phyloP scores from a whole-genome alignment of 2,113 vertebrate species.

The Chrysemys picta region DNA sequence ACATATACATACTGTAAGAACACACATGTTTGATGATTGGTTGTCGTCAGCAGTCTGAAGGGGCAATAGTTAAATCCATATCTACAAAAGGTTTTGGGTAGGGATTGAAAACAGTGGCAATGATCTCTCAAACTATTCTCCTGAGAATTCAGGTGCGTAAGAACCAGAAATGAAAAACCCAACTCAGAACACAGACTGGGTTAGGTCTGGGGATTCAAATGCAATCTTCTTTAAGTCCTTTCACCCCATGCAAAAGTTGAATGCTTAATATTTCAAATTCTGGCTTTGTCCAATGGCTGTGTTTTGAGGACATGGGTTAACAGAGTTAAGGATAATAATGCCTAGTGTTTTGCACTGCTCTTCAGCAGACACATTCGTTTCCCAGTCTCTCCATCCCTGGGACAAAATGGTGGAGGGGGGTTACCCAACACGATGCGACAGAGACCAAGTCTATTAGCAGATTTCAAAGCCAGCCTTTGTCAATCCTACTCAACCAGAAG shows the following conservation, averaged over 20 bases:
- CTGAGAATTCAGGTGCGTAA: background rate
- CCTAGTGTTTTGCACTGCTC: no score
- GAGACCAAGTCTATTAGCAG: background rate
- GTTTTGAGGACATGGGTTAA: background rate
- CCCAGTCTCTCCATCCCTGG: background rate
- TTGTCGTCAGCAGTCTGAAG: background rate
- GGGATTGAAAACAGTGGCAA: background rate
- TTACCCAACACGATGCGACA: background rate
- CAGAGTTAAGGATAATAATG: background rate
- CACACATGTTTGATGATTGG: background rate
- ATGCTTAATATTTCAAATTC: background rate
- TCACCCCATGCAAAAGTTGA: accelerated
- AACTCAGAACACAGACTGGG: background rate
- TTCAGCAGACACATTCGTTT: background rate
- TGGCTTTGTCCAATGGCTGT: background rate
- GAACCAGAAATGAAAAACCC: background rate
- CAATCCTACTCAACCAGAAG: background rate
- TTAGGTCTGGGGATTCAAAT: accelerated
- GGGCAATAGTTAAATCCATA: background rate
- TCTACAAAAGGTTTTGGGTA: background rate
- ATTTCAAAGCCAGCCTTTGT: background rate
- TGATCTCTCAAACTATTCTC: background rate
- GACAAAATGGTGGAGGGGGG: background rate
- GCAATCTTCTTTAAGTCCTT: background rate
- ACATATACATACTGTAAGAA: accelerated